Percentiles rank a stretch among this genome's conserved stretches.
Conservation (phyloP, 2,797 vertebrate genomes). For the Lagodon rhomboides region DNA sequence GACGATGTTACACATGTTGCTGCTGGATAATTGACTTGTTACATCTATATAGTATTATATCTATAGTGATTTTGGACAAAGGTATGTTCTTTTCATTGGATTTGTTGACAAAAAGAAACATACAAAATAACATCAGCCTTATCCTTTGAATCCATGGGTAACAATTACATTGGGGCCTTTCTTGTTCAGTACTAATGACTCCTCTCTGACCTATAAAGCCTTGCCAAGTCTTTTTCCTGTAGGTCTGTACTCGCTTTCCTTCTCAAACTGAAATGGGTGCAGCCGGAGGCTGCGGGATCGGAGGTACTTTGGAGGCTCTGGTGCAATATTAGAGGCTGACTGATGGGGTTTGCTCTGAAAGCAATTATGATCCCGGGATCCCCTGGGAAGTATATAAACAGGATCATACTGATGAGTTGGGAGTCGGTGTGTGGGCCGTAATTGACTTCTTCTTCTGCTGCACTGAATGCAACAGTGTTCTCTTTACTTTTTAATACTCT, state of each 20-base stretch:
- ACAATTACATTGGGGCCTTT: not conserved
- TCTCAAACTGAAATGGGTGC: constrained; percentile 11
- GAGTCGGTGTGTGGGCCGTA: constrained; percentile 52
- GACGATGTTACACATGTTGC: no score
- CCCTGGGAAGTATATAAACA: constrained; percentile 61
- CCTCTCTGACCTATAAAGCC: constrained; percentile 17
- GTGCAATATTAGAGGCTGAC: constrained; percentile 52
- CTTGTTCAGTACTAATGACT: not conserved
- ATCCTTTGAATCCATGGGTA: constrained; percentile 1
- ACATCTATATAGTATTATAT: not conserved
- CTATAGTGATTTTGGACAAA: not conserved
- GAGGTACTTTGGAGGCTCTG: constrained; percentile 26
- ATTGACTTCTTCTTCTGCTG: constrained; percentile 49
- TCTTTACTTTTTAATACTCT: not conserved
- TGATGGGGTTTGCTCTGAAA: constrained; percentile 65
- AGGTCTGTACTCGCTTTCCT: constrained; percentile 4
- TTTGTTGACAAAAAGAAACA: not conserved
- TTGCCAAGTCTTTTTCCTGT: not conserved
- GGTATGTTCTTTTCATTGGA: not conserved
- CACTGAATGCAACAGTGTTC: constrained; percentile 16
- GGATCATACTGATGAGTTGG: constrained; percentile 69
- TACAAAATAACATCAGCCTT: not conserved
- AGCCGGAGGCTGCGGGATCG: constrained; percentile 23
- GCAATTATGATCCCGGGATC: constrained; percentile 65
- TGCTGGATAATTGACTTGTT: no score